Evolutionary conservation across 2,888 invertebrate genomes (phyloP).

Genomic region (Drosophila kambysellisi): DNA sequence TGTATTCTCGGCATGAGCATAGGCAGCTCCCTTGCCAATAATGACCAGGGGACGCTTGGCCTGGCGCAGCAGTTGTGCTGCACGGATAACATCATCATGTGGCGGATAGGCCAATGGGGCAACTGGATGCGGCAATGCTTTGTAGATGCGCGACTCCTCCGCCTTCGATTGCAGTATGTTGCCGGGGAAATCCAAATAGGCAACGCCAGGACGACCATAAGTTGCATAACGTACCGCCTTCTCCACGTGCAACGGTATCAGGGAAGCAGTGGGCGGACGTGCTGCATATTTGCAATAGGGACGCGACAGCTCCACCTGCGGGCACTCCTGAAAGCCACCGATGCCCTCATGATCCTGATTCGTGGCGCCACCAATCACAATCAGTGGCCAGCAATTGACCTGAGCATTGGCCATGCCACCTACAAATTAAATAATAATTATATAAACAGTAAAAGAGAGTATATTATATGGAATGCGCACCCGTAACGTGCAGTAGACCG

Average conservation of each 20-base stretch:
- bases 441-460: background rate
- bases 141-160: constrained; percentile 77
- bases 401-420: constrained; percentile 99
- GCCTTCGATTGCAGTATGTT: constrained; percentile 89
- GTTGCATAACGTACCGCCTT: constrained; percentile 94
- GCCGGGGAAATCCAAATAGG: constrained; percentile 96
- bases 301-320: constrained; percentile 94
- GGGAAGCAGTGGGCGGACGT: constrained; percentile 91
- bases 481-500: constrained; percentile 95
- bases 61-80: constrained; percentile 88
- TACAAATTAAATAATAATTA: constrained; percentile 66
- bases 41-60: constrained; percentile 95
- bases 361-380: constrained; percentile 96
- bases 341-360: constrained; percentile 96
- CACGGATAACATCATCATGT: constrained; percentile 88
- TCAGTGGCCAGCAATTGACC: constrained; percentile 97
- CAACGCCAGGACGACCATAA: constrained; percentile 95
- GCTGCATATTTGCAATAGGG: constrained; percentile 96
- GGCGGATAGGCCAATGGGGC: constrained; percentile 91
- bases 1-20: constrained; percentile 91
- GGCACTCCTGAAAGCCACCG: constrained; percentile 98
- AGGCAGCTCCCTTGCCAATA: constrained; percentile 96
- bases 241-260: constrained; percentile 96
- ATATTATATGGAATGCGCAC: constrained; percentile 75
- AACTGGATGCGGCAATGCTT: constrained; percentile 83